Conservation (phyloP, 2,797 vertebrate species). For the Gymnopithys bicolor region DNA sequence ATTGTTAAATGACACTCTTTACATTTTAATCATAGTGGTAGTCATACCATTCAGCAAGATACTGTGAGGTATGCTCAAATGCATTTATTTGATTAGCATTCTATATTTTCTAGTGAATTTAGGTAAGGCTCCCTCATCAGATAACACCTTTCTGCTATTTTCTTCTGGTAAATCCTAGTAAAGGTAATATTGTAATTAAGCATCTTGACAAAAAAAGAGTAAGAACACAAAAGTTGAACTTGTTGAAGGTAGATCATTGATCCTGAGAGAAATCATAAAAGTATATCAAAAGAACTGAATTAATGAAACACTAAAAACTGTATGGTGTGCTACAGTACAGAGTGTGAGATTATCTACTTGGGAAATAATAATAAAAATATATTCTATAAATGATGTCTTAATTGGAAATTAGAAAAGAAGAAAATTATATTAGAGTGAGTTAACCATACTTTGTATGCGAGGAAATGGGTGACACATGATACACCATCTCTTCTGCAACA, state of each 20-base stretch:
- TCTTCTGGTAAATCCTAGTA: background rate
- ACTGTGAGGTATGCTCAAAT: background rate
- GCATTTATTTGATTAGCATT: background rate
- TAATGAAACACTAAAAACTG: background rate
- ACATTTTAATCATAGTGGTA: background rate
- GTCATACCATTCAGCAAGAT: background rate
- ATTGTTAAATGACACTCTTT: background rate
- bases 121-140: background rate
- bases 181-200: background rate
- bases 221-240: background rate
- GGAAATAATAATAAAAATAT: background rate
- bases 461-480: background rate
- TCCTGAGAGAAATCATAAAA: background rate
- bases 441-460: background rate
- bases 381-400: background rate
- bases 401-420: background rate
- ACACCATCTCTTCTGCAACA: background rate
- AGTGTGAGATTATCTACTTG: background rate
- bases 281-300: background rate
- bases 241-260: background rate
- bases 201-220: background rate
- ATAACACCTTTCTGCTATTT: background rate
- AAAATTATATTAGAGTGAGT: background rate
- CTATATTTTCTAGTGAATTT: background rate
- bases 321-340: background rate